phyloP scores from a whole-genome alignment of 1,140 invertebrate species.

The Zaprionus gabonicus region DNA sequence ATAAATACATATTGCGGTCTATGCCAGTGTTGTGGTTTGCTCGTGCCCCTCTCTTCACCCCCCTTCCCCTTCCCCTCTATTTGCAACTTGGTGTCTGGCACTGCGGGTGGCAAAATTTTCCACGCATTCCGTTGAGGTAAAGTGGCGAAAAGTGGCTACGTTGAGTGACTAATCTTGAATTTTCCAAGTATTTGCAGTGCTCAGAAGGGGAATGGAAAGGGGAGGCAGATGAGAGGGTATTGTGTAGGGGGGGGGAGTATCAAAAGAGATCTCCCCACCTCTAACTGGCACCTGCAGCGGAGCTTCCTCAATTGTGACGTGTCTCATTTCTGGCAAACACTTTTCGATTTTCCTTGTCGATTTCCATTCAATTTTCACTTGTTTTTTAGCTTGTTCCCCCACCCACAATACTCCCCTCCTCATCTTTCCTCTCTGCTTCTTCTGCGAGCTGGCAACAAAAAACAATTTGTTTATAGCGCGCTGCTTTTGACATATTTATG shows the following conservation, averaged over 20 bases:
- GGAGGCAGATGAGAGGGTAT: neutral
- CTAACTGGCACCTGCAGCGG: constrained; percentile 24
- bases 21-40: neutral
- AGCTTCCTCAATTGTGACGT: constrained; percentile 36
- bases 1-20: constrained; percentile 36
- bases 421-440: neutral
- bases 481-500: constrained; percentile 82
- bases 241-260: neutral
- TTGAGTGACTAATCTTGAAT: constrained; percentile 41
- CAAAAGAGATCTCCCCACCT: neutral
- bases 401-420: neutral
- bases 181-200: constrained; percentile 17
- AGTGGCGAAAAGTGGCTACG: constrained; percentile 7
- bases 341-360: constrained; percentile 56
- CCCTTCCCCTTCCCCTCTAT: neutral
- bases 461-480: constrained; percentile 81
- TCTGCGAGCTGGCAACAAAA: constrained; percentile 64
- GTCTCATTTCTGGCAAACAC: constrained; percentile 27
- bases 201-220: neutral
- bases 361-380: constrained; percentile 59
- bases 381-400: constrained; percentile 22
- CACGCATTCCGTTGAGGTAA: constrained; percentile 21
- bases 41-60: neutral
- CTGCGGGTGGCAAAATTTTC: constrained; percentile 36
- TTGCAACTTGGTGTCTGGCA: neutral